phyloP scores from a whole-genome alignment of 2,113 vertebrate species.

The Entosphenus tridentatus region DNA sequence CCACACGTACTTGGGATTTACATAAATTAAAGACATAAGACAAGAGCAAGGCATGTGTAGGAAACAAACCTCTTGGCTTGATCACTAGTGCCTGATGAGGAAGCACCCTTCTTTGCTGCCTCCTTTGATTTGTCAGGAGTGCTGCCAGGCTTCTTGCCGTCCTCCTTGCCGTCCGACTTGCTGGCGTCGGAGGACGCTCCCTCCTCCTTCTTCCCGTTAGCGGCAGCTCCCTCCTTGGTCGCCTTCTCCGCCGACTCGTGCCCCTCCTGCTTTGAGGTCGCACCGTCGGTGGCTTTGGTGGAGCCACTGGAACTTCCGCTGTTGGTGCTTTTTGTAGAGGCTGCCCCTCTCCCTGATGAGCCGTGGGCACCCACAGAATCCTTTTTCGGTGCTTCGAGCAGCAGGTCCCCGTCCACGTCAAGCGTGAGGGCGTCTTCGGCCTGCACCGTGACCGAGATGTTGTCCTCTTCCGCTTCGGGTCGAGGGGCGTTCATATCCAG shows the following conservation, averaged over 20 bases:
- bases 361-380: conserved; percentile 99
- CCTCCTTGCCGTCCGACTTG: conserved; percentile 76
- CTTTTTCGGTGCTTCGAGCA: conserved; percentile 99
- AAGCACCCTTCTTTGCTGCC: conserved; percentile 81
- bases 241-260: conserved; percentile 1
- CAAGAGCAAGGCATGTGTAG: neutral
- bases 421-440: conserved; percentile 99
- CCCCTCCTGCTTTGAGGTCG: neutral
- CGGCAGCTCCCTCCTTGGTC: neutral
- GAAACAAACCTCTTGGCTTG: conserved; percentile 99
- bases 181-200: conserved; percentile 96
- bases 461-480: conserved; percentile 82
- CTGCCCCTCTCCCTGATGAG: conserved; percentile 10
- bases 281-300: neutral
- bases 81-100: conserved; percentile 88
- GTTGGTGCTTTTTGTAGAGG: too few relatives aligned
- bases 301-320: neutral
- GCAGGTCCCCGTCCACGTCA: conserved; percentile 99
- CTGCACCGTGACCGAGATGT: conserved; percentile 96
- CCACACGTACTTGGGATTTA: neutral
- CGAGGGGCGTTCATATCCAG: neutral
- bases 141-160: conserved; percentile 47
- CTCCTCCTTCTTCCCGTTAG: conserved; percentile 99
- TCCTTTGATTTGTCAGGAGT: conserved; percentile 88
- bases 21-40: conserved; percentile 2